These are phyloP conservation scores for Aphis gossypii DNA, from an alignment of 1,140 invertebrate species.

Conservation along the genomic window DNA sequence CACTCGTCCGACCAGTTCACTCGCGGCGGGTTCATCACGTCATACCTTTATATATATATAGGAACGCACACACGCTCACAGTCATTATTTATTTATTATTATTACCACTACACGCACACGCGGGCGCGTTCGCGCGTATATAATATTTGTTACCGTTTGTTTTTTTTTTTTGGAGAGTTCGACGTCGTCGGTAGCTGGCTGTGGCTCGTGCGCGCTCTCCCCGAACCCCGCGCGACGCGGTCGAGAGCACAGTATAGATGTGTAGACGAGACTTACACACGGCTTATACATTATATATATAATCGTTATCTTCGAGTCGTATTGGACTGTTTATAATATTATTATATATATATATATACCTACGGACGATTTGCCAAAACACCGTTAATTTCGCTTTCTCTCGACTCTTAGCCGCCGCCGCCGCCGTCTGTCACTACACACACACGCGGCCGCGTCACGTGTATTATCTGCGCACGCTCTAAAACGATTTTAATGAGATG, in stretches of 20 bases:
- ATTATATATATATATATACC: neutral
- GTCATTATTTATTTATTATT: constrained; percentile 45
- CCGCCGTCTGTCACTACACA: neutral
- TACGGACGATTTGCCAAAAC: neutral
- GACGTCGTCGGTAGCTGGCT: constrained; percentile 7
- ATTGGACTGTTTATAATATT: neutral
- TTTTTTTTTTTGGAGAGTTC: neutral
- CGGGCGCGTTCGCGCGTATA: neutral
- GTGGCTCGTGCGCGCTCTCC: neutral
- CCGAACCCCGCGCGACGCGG: neutral
- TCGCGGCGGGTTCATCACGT: constrained; percentile 40
- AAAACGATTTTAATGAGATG: constrained; percentile 34
- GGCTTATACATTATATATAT: too few species aligned
- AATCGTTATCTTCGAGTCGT: neutral
- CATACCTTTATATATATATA: too few species aligned
- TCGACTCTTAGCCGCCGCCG: neutral
- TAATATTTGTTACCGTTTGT: constrained; percentile 7
- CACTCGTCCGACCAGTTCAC: constrained; percentile 57
- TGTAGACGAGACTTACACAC: too few species aligned
- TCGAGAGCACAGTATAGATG: neutral
- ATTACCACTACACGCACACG: neutral
- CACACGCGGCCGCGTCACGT: neutral
- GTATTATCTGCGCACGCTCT: neutral
- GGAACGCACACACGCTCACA: neutral
- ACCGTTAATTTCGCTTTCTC: constrained; percentile 55